Percentiles rank a stretch among this genome's conserved stretches.
phyloP scores from a whole-genome alignment of 2,888 invertebrate genomes.

The Phymatocera aterrima region DNA sequence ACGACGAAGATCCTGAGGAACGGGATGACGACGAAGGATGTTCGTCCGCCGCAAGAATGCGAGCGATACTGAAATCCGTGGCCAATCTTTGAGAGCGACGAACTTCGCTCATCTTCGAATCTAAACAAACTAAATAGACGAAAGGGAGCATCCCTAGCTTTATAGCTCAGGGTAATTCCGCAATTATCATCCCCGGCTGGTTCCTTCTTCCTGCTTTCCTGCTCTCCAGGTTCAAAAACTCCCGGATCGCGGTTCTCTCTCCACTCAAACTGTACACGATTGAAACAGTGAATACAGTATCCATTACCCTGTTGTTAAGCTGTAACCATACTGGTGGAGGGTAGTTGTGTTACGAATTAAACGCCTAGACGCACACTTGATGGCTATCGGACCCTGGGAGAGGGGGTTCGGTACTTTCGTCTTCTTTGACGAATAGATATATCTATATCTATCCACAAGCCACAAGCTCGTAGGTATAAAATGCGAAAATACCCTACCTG shows the following conservation, averaged over 20 bases:
- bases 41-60: conserved; percentile 60
- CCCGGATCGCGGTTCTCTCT: conserved; percentile 1
- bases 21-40: conserved; percentile 25
- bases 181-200: conserved; percentile 36
- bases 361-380: conserved; percentile 72
- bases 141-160: conserved; percentile 52
- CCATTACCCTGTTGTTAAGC: conserved; percentile 56
- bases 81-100: conserved; percentile 51
- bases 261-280: conserved; percentile 42
- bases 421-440: conserved; percentile 35
- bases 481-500: conserved; percentile 57
- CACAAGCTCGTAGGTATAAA: neutral
- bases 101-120: conserved; percentile 63
- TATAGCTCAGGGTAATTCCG: conserved; percentile 51
- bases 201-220: too few species aligned
- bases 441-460: too few species aligned
- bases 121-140: conserved; percentile 57
- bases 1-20: neutral
- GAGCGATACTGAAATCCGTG: conserved; percentile 68
- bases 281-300: conserved; percentile 56
- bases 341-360: conserved; percentile 65
- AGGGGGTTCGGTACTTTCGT: conserved; percentile 49
- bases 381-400: conserved; percentile 66
- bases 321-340: neutral
- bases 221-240: conserved; percentile 5